Base-by-base conservation (phyloP, 2,113 vertebrate genomes). In the Aphelocoma coerulescens region DNA sequence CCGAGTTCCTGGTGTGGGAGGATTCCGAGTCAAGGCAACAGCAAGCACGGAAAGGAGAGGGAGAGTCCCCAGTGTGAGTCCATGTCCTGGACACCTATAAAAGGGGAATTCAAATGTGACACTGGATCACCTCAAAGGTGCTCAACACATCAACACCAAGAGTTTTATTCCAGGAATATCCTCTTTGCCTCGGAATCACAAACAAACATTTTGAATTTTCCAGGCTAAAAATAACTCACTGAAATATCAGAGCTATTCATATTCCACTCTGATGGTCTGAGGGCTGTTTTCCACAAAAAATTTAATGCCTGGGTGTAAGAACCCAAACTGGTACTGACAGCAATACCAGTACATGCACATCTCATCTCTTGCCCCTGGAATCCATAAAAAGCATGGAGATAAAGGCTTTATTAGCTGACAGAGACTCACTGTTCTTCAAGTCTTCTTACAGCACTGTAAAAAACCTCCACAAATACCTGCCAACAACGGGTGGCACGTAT, bases 301-400 rank as follows among this genome's bases (percentile, higher is more conserved):
- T 9, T 65, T n/a, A 81, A 46, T 21, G 69, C 28, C 11, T 15
- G 35, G 15, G 10, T 69, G 5, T 16, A n/a, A 52, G 16, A 65
- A 30, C 21, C 10, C 43, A 28, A 19, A 41, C 8, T 37, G 39
- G 16, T 35, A 13, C 20, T 27, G 54, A 61, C 67, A 82, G 43
- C 0, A 0, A 71, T 9, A 58, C 4, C 28, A 57, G 20, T 1
- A 22, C 8, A 15, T 9, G 13, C 26, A 16, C 24, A n/a, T 4
- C 35, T 69, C 43, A 79, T 12, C 7, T 61, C 14, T 16, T 81
- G 19, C 18, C 57, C 43, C 1, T 26, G 35, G 18, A 79, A 75
- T 24, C 30, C 18, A 33, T 22, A 43, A 81, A 92, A 82, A 61
- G 2, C 27, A 26, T 2, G 15, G 6, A 52, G 17, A 51, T 2